Evolutionary conservation across 1,140 invertebrate genomes (phyloP).

Genomic region (Nasonia vitripennis): DNA sequence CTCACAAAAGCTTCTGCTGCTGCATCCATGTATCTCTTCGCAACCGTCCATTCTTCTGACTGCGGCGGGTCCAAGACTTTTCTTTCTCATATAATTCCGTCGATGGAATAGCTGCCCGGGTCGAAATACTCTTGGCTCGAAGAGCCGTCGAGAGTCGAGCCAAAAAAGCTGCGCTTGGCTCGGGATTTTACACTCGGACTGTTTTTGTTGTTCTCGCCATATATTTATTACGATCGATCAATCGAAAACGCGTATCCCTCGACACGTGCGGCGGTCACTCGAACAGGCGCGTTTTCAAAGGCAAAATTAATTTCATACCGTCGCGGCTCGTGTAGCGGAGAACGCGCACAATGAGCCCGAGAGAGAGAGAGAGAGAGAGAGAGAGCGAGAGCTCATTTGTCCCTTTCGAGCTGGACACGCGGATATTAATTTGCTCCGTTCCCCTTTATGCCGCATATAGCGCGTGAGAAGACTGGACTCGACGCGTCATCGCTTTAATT

Average conservation of each 20-base stretch:
- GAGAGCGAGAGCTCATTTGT: constrained; percentile 31
- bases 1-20: background rate
- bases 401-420: constrained; percentile 28
- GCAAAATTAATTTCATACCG: constrained; percentile 44
- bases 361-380: background rate
- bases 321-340: background rate
- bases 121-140: background rate
- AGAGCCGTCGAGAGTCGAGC: too few relatives aligned
- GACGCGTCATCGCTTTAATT: background rate
- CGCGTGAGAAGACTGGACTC: background rate
- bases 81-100: constrained; percentile 1
- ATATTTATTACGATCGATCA: too few relatives aligned
- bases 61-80: background rate
- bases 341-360: constrained; percentile 22
- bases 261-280: background rate
- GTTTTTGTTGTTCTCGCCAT: background rate
- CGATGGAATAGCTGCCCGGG: background rate
- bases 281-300: constrained; percentile 16
- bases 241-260: too few relatives aligned
- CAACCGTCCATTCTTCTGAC: background rate
- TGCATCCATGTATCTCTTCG: too few relatives aligned
- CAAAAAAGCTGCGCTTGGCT: background rate
- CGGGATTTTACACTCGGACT: background rate
- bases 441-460: background rate
- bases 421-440: constrained; percentile 27